Conservation (phyloP, 2,113 vertebrate species). For the Lota lota region DNA sequence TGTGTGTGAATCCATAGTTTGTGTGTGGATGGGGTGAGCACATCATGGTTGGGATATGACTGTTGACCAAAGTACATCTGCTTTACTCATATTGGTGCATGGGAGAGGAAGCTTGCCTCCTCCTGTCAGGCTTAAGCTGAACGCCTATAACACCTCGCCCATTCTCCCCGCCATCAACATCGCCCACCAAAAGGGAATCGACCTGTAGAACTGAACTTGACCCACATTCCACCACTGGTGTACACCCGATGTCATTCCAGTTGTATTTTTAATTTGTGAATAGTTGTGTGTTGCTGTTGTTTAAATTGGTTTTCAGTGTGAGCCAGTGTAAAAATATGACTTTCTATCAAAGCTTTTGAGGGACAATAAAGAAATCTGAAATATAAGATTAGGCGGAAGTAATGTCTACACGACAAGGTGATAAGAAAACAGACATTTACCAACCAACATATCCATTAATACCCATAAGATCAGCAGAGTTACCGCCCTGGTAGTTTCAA, state of each 20-base stretch:
- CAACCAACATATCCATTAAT: constrained; percentile 6
- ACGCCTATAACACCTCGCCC: constrained; percentile 2
- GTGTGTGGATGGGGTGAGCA: constrained; percentile 21
- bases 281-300: no score
- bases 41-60: constrained; percentile 30
- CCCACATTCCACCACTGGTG: no score
- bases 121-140: constrained; percentile 4
- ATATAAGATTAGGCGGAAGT: not conserved
- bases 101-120: constrained; percentile 12
- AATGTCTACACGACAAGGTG: constrained; percentile 18
- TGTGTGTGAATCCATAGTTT: not conserved
- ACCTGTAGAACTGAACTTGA: no score
- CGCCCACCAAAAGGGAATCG: no score
- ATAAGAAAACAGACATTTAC: constrained; percentile 21
- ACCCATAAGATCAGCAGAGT: constrained; percentile 20
- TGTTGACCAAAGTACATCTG: constrained; percentile 6
- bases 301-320: constrained; percentile 11
- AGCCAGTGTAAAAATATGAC: constrained; percentile 3
- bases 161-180: no score
- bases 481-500: constrained; percentile 17
- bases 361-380: no score
- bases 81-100: constrained; percentile 18
- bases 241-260: not conserved
- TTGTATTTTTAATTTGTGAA: not conserved
- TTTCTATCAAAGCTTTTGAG: no score